phyloP scores from a whole-genome alignment of 2,797 vertebrate species.

The Neopelma chrysocephalum region DNA sequence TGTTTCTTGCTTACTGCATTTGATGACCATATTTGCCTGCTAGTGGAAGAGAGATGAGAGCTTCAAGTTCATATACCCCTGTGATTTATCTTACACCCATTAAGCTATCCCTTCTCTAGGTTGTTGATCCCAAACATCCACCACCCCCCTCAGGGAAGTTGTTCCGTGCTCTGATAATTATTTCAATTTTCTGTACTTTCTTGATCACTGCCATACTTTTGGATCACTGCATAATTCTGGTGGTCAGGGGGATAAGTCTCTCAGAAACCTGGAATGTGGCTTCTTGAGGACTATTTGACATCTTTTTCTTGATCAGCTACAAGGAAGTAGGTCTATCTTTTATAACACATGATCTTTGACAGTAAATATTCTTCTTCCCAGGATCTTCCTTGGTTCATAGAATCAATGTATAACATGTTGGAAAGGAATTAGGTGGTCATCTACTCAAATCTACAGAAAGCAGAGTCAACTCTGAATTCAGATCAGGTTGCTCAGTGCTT shows the following conservation, averaged over 20 bases:
- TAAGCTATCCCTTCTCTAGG: neutral
- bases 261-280: neutral
- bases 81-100: neutral
- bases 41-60: neutral
- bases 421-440: neutral
- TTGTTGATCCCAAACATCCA: neutral
- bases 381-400: neutral
- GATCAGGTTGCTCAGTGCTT: neutral
- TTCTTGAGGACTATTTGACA: neutral
- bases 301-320: neutral
- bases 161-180: neutral
- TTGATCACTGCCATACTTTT: neutral
- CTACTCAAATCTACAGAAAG: neutral
- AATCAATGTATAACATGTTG: neutral
- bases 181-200: neutral
- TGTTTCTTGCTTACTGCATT: neutral
- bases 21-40: neutral
- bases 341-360: neutral
- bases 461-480: neutral
- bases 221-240: neutral
- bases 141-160: neutral
- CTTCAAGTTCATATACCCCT: neutral
- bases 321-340: neutral
- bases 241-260: neutral
- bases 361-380: neutral